phyloP scores from a whole-genome alignment of 2,888 invertebrate genomes.

The Chironomus tentans region DNA sequence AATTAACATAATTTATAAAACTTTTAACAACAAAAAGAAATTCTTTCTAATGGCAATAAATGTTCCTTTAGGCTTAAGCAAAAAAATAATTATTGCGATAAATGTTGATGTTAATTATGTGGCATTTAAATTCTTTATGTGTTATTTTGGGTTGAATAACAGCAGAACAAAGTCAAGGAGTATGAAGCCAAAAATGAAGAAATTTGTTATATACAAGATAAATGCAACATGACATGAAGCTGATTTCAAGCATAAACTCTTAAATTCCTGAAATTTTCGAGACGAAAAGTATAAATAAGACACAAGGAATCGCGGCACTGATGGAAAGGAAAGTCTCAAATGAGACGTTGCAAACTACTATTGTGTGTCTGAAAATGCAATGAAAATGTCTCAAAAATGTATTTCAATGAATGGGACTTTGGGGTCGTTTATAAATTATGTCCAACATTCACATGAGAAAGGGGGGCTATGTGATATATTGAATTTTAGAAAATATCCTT shows the following conservation, averaged over 20 bases:
- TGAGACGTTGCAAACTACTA: no score
- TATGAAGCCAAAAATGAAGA: background rate
- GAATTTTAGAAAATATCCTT: no score
- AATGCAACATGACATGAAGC: background rate
- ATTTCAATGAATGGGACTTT: no score
- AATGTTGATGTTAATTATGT: conserved; percentile 12
- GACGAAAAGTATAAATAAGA: background rate
- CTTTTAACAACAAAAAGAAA: background rate
- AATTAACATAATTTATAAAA: background rate
- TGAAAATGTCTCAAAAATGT: no score
- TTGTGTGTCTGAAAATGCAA: no score
- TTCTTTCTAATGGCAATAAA: background rate
- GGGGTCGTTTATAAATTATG: no score
- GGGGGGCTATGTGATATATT: no score
- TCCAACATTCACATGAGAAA: no score
- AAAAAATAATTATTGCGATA: background rate
- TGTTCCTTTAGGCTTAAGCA: background rate
- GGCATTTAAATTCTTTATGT: background rate
- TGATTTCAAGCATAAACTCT: conserved; percentile 18
- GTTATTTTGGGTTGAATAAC: background rate
- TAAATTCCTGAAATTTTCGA: conserved; percentile 3
- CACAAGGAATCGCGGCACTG: no score
- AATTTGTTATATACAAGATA: background rate
- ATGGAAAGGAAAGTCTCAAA: no score
- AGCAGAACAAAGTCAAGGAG: background rate